Evolutionary conservation across 2,113 vertebrate genomes (phyloP), one percentile per base, ranked within the genome.

Genomic region (Phylloscopus trochilus): DNA sequence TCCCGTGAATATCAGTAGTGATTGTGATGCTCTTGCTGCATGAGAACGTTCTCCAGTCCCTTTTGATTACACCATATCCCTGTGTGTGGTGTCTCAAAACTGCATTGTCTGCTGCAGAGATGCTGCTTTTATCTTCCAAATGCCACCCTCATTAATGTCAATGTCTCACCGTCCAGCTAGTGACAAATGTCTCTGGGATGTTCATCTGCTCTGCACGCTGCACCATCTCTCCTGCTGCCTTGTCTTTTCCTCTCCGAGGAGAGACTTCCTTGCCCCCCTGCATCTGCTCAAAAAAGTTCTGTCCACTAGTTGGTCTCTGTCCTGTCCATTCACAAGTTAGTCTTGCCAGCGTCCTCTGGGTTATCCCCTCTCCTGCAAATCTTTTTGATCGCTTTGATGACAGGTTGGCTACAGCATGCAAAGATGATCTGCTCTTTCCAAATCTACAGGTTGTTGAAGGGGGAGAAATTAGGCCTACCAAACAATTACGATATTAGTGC

Each of bases 141-240:
- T 95, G 88, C 95, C 96, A 93, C n/a, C 30, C 83, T 96, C 95
- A 89, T 97, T 96, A 96, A 93, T 82, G 94, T 93, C 96, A 94
- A 13, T 46, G 69, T 79, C 58, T 93, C 7, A 9, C 86, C 5
- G 7, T 62, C 92, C 92, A 92, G 22, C 83, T 70, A 33, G 79
- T 89, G 95, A 95, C 83, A 96, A 96, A 96, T 89, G 76, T 93
- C 86, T 89, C 73, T 18, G 69, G 37, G 58, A 92, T 0, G 1
- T 89, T 93, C 85, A 68, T 92, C 73, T 89, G 88, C 93, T 43
- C 81, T 89, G n/a, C 76, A 72, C 33, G 10, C 44, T 87, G 80
- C 7, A 2, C 63, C 62, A 15, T 79, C 83, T 94, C 88, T 92
- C 49, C 26, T 2, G 10, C 35, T 83, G 21, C 30, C 52, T 30